Evolutionary conservation across 2,888 invertebrate genomes (phyloP).

Genomic region (Drosophila limbata): DNA sequence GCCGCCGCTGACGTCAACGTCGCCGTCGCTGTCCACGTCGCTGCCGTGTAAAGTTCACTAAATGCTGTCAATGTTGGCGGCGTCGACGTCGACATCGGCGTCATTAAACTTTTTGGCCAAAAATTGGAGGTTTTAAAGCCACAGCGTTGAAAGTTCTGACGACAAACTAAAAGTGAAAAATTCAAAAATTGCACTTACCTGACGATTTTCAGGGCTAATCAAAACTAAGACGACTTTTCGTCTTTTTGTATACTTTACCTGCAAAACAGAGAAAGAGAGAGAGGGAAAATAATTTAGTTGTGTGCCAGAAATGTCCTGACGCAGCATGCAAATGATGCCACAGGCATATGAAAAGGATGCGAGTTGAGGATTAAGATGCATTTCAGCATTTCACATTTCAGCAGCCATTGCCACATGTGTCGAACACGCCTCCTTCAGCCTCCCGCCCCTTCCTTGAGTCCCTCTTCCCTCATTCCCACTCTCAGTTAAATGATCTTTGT

Average conservation of each 20-base stretch:
- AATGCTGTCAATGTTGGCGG: slow-evolving; percentile 36
- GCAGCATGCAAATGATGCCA: slow-evolving; percentile 64
- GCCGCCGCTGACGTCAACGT: slow-evolving; percentile 1
- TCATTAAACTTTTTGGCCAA: slow-evolving; percentile 49
- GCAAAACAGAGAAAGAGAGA: slow-evolving; percentile 33
- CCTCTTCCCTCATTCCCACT: slow-evolving; percentile 6
- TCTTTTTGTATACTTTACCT: slow-evolving; percentile 68
- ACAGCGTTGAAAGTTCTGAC: slow-evolving; percentile 5
- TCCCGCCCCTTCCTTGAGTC: slow-evolving; percentile 14
- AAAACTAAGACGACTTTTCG: slow-evolving; percentile 30
- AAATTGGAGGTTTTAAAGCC: slow-evolving; percentile 28
- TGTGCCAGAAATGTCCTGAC: slow-evolving; percentile 17
- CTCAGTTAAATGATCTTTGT: slow-evolving; percentile 54
- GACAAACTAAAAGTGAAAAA: slow-evolving; percentile 8
- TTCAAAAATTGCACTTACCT: slow-evolving; percentile 62
- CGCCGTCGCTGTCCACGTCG: slow-evolving; percentile 28
- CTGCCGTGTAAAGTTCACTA: slow-evolving; percentile 36
- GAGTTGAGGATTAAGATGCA: slow-evolving; percentile 64
- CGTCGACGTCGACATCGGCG: slow-evolving; percentile 24
- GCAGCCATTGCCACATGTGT: slow-evolving; percentile 64
- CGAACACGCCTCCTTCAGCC: slow-evolving; percentile 32
- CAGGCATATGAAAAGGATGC: not conserved
- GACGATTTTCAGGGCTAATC: slow-evolving; percentile 19
- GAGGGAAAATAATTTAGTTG: slow-evolving; percentile 1
- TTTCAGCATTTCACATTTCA: slow-evolving; percentile 40